Evolutionary conservation across 2,113 vertebrate genomes (phyloP).

Genomic region (Ciconia stormi): DNA sequence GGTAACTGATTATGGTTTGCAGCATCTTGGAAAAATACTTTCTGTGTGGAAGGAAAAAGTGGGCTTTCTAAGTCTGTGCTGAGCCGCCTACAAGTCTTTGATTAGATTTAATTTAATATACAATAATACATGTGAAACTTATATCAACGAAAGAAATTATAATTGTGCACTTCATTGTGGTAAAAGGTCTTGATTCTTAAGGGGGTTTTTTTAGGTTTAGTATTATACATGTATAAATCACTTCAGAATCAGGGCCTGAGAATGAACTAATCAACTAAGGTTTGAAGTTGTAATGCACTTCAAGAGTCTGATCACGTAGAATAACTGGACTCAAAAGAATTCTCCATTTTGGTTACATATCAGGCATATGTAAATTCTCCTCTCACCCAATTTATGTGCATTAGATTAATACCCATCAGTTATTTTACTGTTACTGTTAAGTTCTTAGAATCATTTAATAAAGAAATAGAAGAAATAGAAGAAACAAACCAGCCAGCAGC

Average conservation of each 20-base stretch:
- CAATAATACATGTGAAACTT: background rate
- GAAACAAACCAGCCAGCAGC: background rate
- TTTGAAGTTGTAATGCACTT: background rate
- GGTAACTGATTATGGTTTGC: conserved; percentile 67
- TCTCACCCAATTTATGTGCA: background rate
- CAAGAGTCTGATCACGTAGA: background rate
- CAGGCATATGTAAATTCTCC: background rate
- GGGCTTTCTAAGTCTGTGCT: background rate
- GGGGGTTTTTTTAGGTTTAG: background rate
- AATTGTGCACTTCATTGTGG: background rate
- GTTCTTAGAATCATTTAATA: background rate
- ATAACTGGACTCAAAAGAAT: background rate
- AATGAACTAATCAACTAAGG: background rate
- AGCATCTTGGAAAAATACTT: background rate
- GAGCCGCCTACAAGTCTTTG: background rate
- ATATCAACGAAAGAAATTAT: background rate
- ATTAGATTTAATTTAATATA: background rate
- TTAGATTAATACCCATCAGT: background rate
- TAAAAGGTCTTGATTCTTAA: background rate
- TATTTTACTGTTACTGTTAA: background rate
- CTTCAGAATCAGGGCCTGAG: background rate
- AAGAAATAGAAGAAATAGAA: background rate
- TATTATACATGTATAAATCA: background rate
- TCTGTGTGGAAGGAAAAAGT: background rate
- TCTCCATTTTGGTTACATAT: background rate